Conservation (phyloP, 2,888 invertebrate genomes). For the Leptinotarsa haldemani region DNA sequence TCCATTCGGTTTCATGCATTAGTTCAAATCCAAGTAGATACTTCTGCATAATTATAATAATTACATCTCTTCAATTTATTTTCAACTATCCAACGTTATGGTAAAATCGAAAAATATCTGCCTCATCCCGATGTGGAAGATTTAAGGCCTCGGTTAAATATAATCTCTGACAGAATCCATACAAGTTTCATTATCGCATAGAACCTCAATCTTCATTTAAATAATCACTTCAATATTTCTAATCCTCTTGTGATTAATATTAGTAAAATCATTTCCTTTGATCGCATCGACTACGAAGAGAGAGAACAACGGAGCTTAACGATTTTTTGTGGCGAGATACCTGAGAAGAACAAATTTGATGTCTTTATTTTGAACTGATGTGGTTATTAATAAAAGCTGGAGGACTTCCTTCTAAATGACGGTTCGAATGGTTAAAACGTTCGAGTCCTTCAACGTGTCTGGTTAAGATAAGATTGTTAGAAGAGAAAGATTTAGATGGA, state of each 20-base stretch:
- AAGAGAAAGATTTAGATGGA: conserved; percentile 3
- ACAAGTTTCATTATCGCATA: conserved; percentile 57
- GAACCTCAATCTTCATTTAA: conserved; percentile 63
- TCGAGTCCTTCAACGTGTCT: conserved; percentile 5
- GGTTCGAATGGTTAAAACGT: conserved; percentile 35
- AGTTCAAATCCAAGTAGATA: conserved; percentile 38
- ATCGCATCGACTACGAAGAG: conserved; percentile 51
- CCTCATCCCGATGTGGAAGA: conserved; percentile 35
- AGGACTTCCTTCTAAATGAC: conserved; percentile 40
- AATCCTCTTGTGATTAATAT: conserved; percentile 62
- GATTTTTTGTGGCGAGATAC: conserved; percentile 44
- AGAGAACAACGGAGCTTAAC: conserved; percentile 44
- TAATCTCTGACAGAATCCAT: conserved; percentile 56
- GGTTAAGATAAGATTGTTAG: conserved; percentile 16
- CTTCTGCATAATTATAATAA: conserved; percentile 44
- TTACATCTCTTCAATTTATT: conserved; percentile 44
- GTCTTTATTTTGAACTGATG: conserved; percentile 45
- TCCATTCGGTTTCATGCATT: conserved; percentile 34
- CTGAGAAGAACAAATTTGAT: conserved; percentile 47
- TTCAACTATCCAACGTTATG: conserved; percentile 34
- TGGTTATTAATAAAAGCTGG: conserved; percentile 41
- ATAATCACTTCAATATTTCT: conserved; percentile 63
- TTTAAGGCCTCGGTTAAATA: conserved; percentile 43
- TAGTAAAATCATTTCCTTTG: conserved; percentile 59
- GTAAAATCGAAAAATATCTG: conserved; percentile 34